These are phyloP conservation scores for Allacma fusca DNA, from an alignment of 2,888 invertebrate species.

Conservation along the genomic window DNA sequence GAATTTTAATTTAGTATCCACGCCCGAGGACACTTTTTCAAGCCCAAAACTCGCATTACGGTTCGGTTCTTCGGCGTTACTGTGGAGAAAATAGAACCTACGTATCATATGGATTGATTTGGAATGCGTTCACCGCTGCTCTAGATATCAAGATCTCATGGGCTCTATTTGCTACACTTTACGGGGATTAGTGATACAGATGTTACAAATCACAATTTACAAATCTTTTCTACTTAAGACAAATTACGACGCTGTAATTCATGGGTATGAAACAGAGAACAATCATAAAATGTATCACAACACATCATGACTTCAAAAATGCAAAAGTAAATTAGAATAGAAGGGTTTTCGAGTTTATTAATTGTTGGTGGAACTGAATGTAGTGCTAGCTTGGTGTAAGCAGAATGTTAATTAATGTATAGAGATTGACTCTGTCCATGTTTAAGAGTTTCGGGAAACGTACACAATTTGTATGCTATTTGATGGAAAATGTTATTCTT, in stretches of 20 bases:
- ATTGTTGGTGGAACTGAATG: no score
- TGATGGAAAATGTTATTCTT: no score
- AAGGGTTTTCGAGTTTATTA: no score
- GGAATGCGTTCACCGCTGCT: neutral
- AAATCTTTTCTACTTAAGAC: neutral
- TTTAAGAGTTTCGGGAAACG: neutral
- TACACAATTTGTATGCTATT: no score
- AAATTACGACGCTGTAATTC: neutral
- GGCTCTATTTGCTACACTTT: no score
- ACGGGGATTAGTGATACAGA: neutral
- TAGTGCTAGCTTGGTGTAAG: neutral
- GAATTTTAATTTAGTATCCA: slow-evolving; percentile 52
- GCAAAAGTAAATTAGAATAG: no score
- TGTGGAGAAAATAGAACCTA: slow-evolving; percentile 39
- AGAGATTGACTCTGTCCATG: neutral
- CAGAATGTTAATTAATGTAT: neutral
- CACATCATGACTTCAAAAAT: neutral
- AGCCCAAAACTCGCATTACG: slow-evolving; percentile 53
- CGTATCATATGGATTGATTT: slow-evolving; percentile 18
- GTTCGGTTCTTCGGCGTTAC: slow-evolving; percentile 55
- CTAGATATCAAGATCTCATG: no score
- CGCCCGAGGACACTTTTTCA: slow-evolving; percentile 59
- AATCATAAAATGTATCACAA: neutral
- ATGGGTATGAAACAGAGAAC: slow-evolving; percentile 3
- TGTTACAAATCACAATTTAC: neutral